Percentiles rank a stretch among this genome's conserved stretches.
Conservation (phyloP, 1,140 invertebrate species). For the Schlechtendalia chinensis region DNA sequence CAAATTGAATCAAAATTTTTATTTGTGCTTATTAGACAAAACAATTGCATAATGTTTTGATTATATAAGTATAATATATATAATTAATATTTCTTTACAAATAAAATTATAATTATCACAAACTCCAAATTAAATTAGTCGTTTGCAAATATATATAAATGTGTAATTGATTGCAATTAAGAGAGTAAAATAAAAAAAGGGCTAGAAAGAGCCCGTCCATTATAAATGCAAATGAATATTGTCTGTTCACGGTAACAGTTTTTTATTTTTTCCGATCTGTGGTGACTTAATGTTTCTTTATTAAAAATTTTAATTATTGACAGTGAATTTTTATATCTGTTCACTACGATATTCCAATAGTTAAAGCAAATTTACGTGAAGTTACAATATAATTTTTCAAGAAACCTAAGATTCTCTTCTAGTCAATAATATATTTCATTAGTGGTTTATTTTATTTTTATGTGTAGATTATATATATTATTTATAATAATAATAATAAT, state of each 20-base stretch:
- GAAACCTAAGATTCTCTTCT: too few species aligned
- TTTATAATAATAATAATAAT: too few species aligned
- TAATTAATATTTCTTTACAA: too few species aligned
- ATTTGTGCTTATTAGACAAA: too few species aligned
- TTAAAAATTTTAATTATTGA: neutral
- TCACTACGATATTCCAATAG: neutral
- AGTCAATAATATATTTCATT: too few species aligned
- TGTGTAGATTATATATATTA: too few species aligned
- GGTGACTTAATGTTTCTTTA: neutral
- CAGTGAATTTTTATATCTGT: neutral
- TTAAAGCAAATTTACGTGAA: neutral
- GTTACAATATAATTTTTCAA: neutral
- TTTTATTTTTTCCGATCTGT: neutral
- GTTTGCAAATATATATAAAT: neutral
- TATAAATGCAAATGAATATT: slow-evolving; percentile 29
- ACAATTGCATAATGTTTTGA: too few species aligned
- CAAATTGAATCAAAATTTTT: too few species aligned
- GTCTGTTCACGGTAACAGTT: slow-evolving; percentile 5
- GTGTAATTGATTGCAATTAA: slow-evolving; percentile 4
- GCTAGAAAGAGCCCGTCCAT: neutral
- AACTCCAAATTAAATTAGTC: slow-evolving; percentile 5
- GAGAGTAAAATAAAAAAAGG: neutral
- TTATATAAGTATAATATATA: too few species aligned
- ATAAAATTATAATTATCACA: neutral
- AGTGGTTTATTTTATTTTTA: too few species aligned